Percentiles rank a stretch among this genome's conserved stretches.
These are phyloP conservation scores for Masticophis lateralis DNA, from an alignment of 2,797 vertebrate species.

Conservation along the genomic window DNA sequence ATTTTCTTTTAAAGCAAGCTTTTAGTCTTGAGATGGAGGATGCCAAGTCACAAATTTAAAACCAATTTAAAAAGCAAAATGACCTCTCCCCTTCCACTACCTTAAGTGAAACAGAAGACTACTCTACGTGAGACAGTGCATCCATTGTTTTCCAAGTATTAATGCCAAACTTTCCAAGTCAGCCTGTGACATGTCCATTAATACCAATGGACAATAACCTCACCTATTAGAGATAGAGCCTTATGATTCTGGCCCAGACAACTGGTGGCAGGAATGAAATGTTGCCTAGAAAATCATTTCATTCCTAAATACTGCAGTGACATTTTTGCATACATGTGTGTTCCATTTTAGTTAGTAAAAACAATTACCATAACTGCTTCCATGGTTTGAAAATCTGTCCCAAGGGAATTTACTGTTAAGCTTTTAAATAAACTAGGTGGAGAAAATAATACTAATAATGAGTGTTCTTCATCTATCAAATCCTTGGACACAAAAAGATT, in stretches of 20 bases:
- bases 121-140: not conserved
- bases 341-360: constrained; percentile 7
- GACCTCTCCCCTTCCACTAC: not conserved
- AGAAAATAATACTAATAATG: not conserved
- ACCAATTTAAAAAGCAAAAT: not conserved
- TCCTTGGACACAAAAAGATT: not conserved
- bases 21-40: not conserved
- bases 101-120: not conserved
- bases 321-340: constrained; percentile 3
- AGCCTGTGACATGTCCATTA: not conserved
- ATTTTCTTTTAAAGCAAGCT: not conserved
- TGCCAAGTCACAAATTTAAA: not conserved
- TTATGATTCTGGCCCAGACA: constrained; percentile 10
- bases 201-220: not conserved
- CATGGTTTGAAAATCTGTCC: not conserved
- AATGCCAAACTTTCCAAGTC: not conserved
- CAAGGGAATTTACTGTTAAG: not conserved
- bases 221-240: not conserved
- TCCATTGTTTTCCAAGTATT: not conserved
- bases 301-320: constrained; percentile 15
- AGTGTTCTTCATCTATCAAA: not conserved
- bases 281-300: constrained; percentile 30
- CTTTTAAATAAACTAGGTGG: constrained; percentile 1
- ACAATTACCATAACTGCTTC: not conserved
- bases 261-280: constrained; percentile 10